Conservation (phyloP, 2,888 invertebrate species). For the Byasa hedistus region DNA sequence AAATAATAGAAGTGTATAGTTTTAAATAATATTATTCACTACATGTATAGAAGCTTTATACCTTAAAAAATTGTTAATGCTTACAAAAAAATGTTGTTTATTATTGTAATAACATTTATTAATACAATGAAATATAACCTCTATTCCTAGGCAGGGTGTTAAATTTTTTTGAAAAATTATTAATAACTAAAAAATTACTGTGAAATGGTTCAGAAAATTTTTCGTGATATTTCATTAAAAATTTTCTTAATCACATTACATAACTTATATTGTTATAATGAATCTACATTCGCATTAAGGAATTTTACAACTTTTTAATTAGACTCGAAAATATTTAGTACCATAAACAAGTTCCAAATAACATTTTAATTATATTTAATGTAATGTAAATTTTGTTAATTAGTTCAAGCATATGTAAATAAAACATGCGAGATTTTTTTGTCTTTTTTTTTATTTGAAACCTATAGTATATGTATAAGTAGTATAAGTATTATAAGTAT, state of each 20-base stretch:
- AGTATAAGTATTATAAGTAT: neutral
- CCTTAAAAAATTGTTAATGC: neutral
- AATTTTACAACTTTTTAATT: neutral
- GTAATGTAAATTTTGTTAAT: slow-evolving; percentile 40
- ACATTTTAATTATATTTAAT: slow-evolving; percentile 46
- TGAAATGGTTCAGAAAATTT: no score
- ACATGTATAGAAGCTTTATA: neutral
- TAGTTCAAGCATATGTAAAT: slow-evolving; percentile 35
- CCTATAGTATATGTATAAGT: neutral
- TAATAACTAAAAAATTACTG: no score
- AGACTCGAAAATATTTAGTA: slow-evolving; percentile 32
- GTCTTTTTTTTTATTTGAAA: slow-evolving; percentile 11
- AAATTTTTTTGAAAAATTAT: no score
- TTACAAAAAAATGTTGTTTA: neutral
- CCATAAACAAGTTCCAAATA: slow-evolving; percentile 43
- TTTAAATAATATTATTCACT: neutral
- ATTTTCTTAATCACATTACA: neutral
- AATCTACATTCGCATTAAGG: neutral
- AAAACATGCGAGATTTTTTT: slow-evolving; percentile 31
- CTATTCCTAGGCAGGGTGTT: neutral
- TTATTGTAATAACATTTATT: neutral
- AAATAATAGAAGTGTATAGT: neutral
- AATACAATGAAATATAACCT: neutral
- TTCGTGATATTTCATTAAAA: no score
- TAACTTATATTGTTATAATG: neutral